Conservation (phyloP, 2,113 vertebrate genomes). For the Thomomys bottae region DNA sequence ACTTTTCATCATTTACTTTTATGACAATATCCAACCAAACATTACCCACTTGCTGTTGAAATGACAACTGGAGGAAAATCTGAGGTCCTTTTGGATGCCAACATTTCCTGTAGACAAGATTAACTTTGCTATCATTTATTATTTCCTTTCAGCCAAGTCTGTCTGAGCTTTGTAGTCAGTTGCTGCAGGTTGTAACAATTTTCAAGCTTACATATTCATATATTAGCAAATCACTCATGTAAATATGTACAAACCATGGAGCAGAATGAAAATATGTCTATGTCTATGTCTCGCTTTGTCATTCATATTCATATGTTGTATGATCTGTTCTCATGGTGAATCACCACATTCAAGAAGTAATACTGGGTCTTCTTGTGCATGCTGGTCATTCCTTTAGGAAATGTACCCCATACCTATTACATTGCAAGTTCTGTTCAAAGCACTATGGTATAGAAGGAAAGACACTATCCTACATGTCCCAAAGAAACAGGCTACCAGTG, state of each 20-base stretch:
- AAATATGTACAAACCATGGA: neutral
- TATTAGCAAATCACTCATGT: neutral
- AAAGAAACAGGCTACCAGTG: neutral
- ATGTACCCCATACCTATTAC: neutral
- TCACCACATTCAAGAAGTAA: neutral
- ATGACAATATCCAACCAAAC: neutral
- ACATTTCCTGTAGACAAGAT: neutral
- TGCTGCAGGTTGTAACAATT: neutral
- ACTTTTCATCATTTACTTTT: neutral
- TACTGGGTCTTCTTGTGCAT: neutral
- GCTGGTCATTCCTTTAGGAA: neutral
- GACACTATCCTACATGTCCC: neutral
- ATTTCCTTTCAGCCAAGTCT: neutral
- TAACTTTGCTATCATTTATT: neutral
- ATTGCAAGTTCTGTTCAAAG: neutral
- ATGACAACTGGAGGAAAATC: neutral
- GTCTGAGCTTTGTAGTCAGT: neutral
- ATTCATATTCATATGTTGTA: neutral
- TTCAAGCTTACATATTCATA: neutral
- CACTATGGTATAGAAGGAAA: neutral
- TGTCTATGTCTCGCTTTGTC: neutral
- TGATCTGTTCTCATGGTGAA: neutral
- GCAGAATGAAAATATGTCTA: constrained; percentile 10
- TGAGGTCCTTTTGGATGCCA: neutral
- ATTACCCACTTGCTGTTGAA: neutral